phyloP scores from a whole-genome alignment of 2,888 invertebrate species.

The Pseudolycoriella hygida region DNA sequence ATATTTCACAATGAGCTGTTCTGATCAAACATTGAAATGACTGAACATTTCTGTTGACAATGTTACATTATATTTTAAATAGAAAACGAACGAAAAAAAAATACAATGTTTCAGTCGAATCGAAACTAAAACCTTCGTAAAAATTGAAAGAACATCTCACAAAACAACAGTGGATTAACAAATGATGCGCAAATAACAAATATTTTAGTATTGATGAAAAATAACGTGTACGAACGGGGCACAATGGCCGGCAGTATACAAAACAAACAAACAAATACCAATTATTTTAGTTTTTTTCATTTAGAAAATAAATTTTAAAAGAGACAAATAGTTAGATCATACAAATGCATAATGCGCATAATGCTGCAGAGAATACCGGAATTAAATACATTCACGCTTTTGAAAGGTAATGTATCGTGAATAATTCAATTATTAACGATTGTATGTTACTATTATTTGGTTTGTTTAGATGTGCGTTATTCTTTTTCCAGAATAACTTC shows the following conservation, averaged over 20 bases:
- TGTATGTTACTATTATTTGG: neutral
- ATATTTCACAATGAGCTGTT: too few species aligned
- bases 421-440: slow-evolving; percentile 1
- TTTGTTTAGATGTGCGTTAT: too few species aligned
- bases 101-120: too few species aligned
- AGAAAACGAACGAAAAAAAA: too few species aligned
- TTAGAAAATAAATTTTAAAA: neutral
- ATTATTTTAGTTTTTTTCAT: neutral
- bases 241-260: neutral
- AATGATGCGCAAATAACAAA: neutral
- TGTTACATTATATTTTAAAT: too few species aligned
- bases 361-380: neutral
- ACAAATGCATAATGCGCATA: neutral
- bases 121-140: neutral
- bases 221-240: neutral
- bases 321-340: neutral
- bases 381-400: slow-evolving; percentile 1
- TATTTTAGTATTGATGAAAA: neutral
- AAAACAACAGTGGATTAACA: neutral
- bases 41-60: too few species aligned
- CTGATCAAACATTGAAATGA: too few species aligned
- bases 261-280: neutral
- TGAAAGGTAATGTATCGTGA: slow-evolving; percentile 1
- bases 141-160: neutral
- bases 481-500: too few species aligned